These are phyloP conservation scores for Girardia tigrina DNA, from an alignment of 2,888 invertebrate species.

Conservation along the genomic window DNA sequence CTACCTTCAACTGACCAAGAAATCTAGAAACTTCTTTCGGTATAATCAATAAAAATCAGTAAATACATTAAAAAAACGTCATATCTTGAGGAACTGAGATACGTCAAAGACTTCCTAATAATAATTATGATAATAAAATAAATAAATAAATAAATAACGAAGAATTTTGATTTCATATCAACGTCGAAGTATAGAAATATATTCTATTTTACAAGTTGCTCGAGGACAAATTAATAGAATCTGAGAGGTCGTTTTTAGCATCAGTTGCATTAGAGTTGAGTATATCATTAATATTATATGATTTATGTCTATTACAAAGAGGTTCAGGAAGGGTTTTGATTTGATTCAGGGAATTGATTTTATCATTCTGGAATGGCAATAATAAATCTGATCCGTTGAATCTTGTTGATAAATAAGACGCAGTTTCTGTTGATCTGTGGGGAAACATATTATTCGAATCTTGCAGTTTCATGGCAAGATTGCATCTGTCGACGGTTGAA, in stretches of 20 bases:
- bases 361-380: background rate
- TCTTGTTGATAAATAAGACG: conserved; percentile 13
- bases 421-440: background rate
- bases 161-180: too few species aligned
- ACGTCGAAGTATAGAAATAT: too few species aligned
- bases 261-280: background rate
- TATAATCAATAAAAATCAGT: too few species aligned
- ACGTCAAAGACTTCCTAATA: too few species aligned
- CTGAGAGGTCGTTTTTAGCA: background rate
- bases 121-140: too few species aligned
- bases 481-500: conserved; percentile 15
- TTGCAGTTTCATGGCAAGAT: conserved; percentile 16
- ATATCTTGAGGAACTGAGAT: too few species aligned
- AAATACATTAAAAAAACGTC: too few species aligned
- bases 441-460: background rate
- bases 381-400: background rate
- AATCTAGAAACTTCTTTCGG: too few species aligned
- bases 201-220: background rate
- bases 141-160: too few species aligned
- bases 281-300: background rate
- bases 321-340: background rate
- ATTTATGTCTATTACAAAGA: background rate
- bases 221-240: background rate
- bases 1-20: too few species aligned
- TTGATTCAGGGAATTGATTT: background rate